A percentile compares a stretch with the other conserved stretches of the same genome.
These are phyloP conservation scores for Rhyzopertha dominica DNA, from an alignment of 1,140 invertebrate species.

Conservation along the genomic window DNA sequence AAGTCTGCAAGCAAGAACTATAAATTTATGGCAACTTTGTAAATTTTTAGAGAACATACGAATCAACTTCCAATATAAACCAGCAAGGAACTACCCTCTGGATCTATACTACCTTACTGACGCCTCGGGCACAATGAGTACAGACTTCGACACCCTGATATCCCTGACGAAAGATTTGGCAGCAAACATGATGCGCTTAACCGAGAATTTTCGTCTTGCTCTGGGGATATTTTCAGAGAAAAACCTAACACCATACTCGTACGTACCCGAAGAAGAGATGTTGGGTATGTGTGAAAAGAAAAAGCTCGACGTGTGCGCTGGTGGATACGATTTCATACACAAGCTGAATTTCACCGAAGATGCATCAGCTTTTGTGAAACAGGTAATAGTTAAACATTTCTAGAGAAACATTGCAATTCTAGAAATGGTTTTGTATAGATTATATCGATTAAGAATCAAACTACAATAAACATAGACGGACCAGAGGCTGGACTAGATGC, in stretches of 20 bases:
- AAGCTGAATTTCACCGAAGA: conserved; percentile 35
- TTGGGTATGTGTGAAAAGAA: too few relatives aligned
- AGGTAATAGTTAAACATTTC: conserved; percentile 19
- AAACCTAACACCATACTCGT: too few relatives aligned
- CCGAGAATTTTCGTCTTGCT: conserved; percentile 73
- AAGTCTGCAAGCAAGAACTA: too few relatives aligned
- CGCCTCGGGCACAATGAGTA: conserved; percentile 82
- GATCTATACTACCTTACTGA: conserved; percentile 93
- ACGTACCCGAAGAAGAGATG: too few relatives aligned
- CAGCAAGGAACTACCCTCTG: conserved; percentile 79
- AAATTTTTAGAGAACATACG: too few relatives aligned
- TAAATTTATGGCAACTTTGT: too few relatives aligned
- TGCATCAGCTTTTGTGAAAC: conserved; percentile 28
- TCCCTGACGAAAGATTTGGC: conserved; percentile 65
- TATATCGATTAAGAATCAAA: too few relatives aligned
- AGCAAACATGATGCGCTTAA: conserved; percentile 50
- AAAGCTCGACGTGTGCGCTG: conserved; percentile 23
- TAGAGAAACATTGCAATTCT: too few relatives aligned
- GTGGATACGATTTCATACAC: conserved; percentile 37
- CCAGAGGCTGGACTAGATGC: conserved; percentile 61
- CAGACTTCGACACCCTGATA: conserved; percentile 77
- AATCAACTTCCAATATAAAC: conserved; percentile 39
- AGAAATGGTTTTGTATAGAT: too few relatives aligned
- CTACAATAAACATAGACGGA: conserved; percentile 56
- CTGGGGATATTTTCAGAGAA: conserved; percentile 77